Evolutionary conservation across 2,113 vertebrate genomes (phyloP).

Genomic region (Struthidea cinerea): DNA sequence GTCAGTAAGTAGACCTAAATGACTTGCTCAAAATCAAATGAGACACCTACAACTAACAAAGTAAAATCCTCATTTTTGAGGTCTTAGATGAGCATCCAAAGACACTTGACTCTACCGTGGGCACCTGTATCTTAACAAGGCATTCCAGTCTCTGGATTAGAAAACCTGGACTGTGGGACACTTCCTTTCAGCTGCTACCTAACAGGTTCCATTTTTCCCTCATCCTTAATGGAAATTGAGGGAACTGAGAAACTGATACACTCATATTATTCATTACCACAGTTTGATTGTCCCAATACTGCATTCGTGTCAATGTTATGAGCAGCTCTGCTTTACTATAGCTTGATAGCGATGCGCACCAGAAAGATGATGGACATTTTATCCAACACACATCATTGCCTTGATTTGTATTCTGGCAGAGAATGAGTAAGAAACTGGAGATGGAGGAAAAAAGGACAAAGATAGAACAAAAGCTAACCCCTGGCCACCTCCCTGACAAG

Average conservation of each 20-base stretch:
- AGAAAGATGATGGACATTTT: constrained; percentile 3
- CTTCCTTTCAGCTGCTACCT: not conserved
- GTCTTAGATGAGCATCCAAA: not conserved
- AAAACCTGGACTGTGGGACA: not conserved
- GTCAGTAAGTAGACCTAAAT: not conserved
- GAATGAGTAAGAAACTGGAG: constrained; percentile 19
- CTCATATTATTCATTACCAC: not conserved
- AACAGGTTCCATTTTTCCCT: not conserved
- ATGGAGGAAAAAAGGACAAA: constrained; percentile 24
- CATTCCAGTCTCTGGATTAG: not conserved
- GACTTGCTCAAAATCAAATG: not conserved
- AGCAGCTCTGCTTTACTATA: not conserved
- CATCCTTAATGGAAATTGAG: not conserved
- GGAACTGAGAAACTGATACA: not conserved
- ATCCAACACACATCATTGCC: not conserved
- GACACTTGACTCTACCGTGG: not conserved
- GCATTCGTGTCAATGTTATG: not conserved
- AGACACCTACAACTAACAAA: not conserved
- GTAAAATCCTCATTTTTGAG: not conserved
- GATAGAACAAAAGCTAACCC: constrained; percentile 38
- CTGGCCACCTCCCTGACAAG: constrained; percentile 19
- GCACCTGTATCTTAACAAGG: not conserved
- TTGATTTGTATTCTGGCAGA: constrained; percentile 61
- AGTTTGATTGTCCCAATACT: not conserved
- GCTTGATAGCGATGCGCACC: not conserved